Conservation (phyloP, 2,113 vertebrate genomes). For the Etheostoma cragini region DNA sequence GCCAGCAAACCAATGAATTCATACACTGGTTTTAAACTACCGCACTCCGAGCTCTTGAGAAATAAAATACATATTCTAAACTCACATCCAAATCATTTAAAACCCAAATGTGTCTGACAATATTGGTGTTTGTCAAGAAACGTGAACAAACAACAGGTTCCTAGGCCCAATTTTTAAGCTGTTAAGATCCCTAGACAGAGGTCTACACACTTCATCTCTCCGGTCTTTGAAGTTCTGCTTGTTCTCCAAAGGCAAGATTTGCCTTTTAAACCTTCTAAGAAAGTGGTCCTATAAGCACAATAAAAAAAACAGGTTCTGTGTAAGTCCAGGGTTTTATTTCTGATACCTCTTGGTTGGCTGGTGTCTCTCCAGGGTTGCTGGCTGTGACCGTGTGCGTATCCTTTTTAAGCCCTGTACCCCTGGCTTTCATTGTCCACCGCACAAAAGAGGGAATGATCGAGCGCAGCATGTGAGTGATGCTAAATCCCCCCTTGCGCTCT, state of each 20-base stretch:
- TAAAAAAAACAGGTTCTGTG: slow-evolving; percentile 8
- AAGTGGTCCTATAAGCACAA: background rate
- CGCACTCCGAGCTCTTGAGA: background rate
- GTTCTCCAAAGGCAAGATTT: slow-evolving; percentile 12
- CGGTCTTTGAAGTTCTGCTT: background rate
- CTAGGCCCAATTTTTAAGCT: background rate
- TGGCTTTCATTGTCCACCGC: slow-evolving; percentile 72
- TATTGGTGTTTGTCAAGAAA: background rate
- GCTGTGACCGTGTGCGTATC: slow-evolving; percentile 42
- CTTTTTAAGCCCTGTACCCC: slow-evolving; percentile 80
- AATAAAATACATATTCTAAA: background rate
- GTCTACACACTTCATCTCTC: slow-evolving; percentile 2
- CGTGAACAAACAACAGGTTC: background rate
- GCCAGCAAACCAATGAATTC: slow-evolving; percentile 41
- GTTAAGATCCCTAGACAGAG: background rate
- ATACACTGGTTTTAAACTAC: background rate
- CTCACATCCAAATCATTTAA: background rate
- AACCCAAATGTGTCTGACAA: background rate
- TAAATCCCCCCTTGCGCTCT: slow-evolving; percentile 63
- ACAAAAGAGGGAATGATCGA: slow-evolving; percentile 81
- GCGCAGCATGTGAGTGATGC: slow-evolving; percentile 73
- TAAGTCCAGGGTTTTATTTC: slow-evolving; percentile 12
- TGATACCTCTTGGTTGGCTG: slow-evolving; percentile 67
- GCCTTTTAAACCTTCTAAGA: slow-evolving; percentile 3
- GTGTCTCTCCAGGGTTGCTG: slow-evolving; percentile 64